Evolutionary conservation across 2,113 vertebrate genomes (phyloP), one percentile per base, ranked within the genome.

Genomic region (Bubo bubo): DNA sequence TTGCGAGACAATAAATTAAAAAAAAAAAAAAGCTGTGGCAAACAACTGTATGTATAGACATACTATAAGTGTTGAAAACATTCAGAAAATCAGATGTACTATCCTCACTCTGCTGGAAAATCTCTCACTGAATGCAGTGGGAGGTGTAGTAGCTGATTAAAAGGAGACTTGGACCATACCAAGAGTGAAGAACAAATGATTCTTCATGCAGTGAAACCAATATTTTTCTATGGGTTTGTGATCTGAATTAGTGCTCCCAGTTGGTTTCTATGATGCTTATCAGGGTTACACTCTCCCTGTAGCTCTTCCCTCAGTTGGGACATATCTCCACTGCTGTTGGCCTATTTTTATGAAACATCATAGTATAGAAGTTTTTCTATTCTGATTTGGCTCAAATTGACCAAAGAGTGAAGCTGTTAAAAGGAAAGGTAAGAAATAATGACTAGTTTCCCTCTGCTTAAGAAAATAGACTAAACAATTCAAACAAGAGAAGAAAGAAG

Each of bases 231-330:
- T 62, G 32, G 17, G 3, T 91, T 66, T 87, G 39, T 66, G 52
- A 49, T 50, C 14, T 27, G 13, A 45, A 34, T 63, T 45, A 52
- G 27, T 0, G 0, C 6, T 63, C 19, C 27, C 4, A 3, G 27
- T 55, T 76, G 39, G 59, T 72, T 71, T 34, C 45, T 22, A 2
- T 53, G 30, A 23, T 64, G 37, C 22, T 58, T 55, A 12, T 55
- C 12, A 34, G 32, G 26, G 6, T 41, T 86, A 32, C 22, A 7
- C 11, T 64, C 30, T 16, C 12, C 14, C 24, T 27, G 6, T 20
- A 52, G 49, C 30, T 86, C 58, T 86, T 81, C 22, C 6, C 8
- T 55, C 30, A 10, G 4, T 6, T 71, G 37, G 64, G 26, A 66
- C 19, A 28, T 14, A 9, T 35, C 30, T 63, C 22, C 52, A 35